Evolutionary conservation across 2,888 invertebrate species (phyloP).

Genomic region (Hirtodrosophila alboralis): DNA sequence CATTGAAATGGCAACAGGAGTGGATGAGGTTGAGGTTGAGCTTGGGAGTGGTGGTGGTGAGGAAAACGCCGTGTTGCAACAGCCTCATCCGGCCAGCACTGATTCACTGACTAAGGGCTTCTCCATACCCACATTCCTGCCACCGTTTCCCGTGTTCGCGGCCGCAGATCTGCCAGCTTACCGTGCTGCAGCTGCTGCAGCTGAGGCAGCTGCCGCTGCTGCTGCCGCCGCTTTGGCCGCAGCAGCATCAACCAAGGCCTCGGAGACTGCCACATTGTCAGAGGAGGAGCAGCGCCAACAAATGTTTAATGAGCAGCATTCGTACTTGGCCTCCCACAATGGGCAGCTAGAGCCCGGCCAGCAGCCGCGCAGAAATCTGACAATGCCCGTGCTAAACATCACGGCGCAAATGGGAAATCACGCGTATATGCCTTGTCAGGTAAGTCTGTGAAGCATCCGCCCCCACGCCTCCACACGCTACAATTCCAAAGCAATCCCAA

Average conservation of each 20-base stretch:
- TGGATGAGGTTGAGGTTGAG: background rate
- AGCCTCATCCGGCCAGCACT: slow-evolving; percentile 63
- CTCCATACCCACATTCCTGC: slow-evolving; percentile 81
- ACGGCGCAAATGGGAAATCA: slow-evolving; percentile 95
- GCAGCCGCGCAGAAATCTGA: slow-evolving; percentile 65
- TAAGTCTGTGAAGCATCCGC: slow-evolving; percentile 79
- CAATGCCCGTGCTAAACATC: slow-evolving; percentile 88
- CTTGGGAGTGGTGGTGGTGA: too few relatives aligned
- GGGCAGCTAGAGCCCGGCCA: slow-evolving; percentile 47
- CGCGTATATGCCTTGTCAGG: slow-evolving; percentile 95
- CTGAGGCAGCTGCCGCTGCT: slow-evolving; percentile 52
- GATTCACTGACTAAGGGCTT: slow-evolving; percentile 81
- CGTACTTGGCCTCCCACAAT: slow-evolving; percentile 76
- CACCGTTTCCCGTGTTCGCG: slow-evolving; percentile 80
- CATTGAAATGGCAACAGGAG: slow-evolving; percentile 51
- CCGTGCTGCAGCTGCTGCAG: slow-evolving; percentile 66
- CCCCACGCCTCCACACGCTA: slow-evolving; percentile 10
- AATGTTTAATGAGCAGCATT: slow-evolving; percentile 77
- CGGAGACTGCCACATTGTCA: slow-evolving; percentile 60
- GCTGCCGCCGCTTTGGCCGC: slow-evolving; percentile 54
- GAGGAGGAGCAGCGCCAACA: slow-evolving; percentile 72
- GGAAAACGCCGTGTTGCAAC: slow-evolving; percentile 25
- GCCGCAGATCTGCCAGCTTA: slow-evolving; percentile 80
- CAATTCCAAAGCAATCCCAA: background rate
- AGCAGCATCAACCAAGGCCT: slow-evolving; percentile 45